Base-by-base conservation (phyloP, 2,888 invertebrate species). In the Smittia sp. region DNA sequence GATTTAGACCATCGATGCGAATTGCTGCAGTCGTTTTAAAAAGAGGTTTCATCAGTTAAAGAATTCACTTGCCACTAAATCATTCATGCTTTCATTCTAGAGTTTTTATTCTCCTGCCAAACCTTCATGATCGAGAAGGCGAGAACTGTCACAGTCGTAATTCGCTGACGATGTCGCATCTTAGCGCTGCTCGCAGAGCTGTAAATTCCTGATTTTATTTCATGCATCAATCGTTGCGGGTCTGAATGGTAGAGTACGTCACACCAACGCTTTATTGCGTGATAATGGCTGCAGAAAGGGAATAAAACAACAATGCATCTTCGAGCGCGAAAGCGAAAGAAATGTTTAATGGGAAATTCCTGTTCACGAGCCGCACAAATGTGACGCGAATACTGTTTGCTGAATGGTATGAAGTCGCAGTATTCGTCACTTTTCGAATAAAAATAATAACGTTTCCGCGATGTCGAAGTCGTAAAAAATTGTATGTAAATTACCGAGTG, bases 281-380 rank as follows among this genome's bases (percentile, higher is more conserved):
- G 58, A 58, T 58, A 58, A 58, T 20, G 20, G 58, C 11, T 22
- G 58, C 58, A 58, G 20, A 58, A n/a, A 18, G 4, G 22, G 9
- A 32, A 32, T 32, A 32, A 18, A 58, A 58, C 22, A 20, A 20
- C 20, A 58, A n/a, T 58, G 58, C 63, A 27, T 65, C 27, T n/a
- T 15, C 1, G 63, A 25, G 18, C 27, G 15, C 27, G n/a, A 65
- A n/a, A 15, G 32, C 25, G 32, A 65, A 65, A 65, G 63, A 25
- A 65, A 27, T 32, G 20, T 22, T 27, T 65, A 65, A 65, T 65
- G 63, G 63, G 32, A 65, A 65, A 22, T 65, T 65, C 63, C 32
- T 65, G 63, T 65, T 63, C 25, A 63, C 63, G 15, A 25, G 24
- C 24, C 1, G 11, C 22, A 20, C 22, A 20, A 22, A 58, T 58